Evolutionary conservation across 2,113 vertebrate genomes (phyloP).

Genomic region (Suricata suricatta): DNA sequence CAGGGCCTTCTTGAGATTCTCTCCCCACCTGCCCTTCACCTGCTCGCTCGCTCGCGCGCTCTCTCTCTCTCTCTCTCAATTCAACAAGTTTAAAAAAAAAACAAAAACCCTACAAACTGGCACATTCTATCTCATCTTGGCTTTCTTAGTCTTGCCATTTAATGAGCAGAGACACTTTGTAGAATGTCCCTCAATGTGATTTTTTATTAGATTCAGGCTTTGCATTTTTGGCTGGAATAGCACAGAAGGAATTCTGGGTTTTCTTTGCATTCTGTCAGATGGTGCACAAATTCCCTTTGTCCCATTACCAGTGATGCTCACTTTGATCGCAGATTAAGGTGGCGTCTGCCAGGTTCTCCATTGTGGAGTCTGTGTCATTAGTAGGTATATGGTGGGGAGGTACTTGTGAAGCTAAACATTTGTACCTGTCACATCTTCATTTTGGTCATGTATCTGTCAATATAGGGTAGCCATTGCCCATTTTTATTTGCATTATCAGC

Average conservation of each 20-base stretch:
- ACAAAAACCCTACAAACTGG: too few species aligned
- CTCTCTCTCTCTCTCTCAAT: too few species aligned
- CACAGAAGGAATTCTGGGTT: not conserved
- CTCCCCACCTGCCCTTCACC: too few species aligned
- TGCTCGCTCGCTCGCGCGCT: too few species aligned
- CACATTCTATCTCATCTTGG: not conserved
- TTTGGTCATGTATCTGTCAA: not conserved
- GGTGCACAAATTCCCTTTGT: not conserved
- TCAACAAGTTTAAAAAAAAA: too few species aligned
- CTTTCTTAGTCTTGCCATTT: not conserved
- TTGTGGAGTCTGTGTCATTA: not conserved
- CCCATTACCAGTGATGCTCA: accelerated
- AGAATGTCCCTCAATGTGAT: not conserved
- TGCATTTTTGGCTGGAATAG: not conserved
- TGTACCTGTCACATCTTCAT: not conserved
- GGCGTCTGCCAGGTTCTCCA: not conserved
- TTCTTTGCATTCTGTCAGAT: not conserved
- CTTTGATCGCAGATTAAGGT: not conserved
- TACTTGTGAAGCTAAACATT: not conserved
- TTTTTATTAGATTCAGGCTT: not conserved
- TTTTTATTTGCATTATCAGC: not conserved
- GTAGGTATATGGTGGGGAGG: not conserved
- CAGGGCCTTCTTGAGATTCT: too few species aligned
- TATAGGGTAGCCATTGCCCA: not conserved
- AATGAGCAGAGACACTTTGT: not conserved